Evolutionary conservation across 2,113 vertebrate genomes (phyloP).

Genomic region (Brachyhypopomus gauderio): DNA sequence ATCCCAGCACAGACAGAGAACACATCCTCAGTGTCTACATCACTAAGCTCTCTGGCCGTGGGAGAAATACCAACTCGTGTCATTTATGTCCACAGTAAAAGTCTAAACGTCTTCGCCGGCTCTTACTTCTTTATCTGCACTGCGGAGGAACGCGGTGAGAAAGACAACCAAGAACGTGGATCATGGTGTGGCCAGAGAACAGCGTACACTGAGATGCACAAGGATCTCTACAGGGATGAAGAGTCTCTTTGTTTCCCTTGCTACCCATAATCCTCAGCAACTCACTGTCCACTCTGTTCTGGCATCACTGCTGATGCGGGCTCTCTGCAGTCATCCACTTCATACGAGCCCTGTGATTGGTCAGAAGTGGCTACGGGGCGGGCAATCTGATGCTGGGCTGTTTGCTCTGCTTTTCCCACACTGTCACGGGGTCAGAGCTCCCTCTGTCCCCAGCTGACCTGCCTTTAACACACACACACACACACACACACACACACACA

Average conservation of each 20-base stretch:
- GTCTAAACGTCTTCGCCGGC: neutral
- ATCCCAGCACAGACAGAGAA: conserved; percentile 34
- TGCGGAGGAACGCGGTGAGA: conserved; percentile 25
- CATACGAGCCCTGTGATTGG: conserved; percentile 18
- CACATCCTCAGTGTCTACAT: conserved; percentile 41
- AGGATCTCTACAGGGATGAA: conserved; percentile 38
- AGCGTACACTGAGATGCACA: conserved; percentile 32
- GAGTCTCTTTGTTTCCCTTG: conserved; percentile 47
- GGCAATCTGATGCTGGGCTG: conserved; percentile 26
- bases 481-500: conserved; percentile 12
- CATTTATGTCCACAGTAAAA: conserved; percentile 34
- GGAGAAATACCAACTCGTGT: conserved; percentile 42
- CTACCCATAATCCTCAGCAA: conserved; percentile 37
- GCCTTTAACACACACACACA: conserved; percentile 4
- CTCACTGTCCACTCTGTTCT: conserved; percentile 49
- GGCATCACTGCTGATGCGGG: neutral
- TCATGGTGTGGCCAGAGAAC: conserved; percentile 12
- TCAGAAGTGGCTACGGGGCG: neutral
- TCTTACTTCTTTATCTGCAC: conserved; percentile 24
- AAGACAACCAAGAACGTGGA: conserved; percentile 27
- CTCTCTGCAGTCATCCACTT: conserved; percentile 3
- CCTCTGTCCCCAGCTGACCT: conserved; percentile 50
- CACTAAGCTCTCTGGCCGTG: conserved; percentile 32
- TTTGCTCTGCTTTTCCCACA: conserved; percentile 48
- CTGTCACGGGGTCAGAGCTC: conserved; percentile 47